Conservation (phyloP, 2,797 vertebrate species). For the Poeciliopsis turneri region DNA sequence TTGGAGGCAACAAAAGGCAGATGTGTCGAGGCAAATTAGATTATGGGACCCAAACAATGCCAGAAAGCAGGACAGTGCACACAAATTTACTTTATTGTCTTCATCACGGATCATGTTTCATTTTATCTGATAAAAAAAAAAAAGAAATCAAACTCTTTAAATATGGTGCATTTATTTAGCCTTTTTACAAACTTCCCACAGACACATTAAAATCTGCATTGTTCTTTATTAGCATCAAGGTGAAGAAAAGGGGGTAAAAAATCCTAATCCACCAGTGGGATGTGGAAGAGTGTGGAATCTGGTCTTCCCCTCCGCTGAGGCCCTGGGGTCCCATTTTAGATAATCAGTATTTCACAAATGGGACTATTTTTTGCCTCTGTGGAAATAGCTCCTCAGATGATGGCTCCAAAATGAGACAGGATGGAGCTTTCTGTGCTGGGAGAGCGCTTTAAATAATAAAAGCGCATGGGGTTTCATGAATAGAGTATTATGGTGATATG, state of each 20-base stretch:
- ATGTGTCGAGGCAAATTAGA: conserved; percentile 22
- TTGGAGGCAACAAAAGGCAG: conserved; percentile 45
- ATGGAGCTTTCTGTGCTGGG: conserved; percentile 66
- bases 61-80: conserved; percentile 30
- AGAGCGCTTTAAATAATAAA: conserved; percentile 80
- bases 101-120: conserved; percentile 50
- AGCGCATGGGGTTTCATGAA: conserved; percentile 77
- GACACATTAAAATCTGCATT: conserved; percentile 49
- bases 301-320: conserved; percentile 58
- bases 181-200: conserved; percentile 59
- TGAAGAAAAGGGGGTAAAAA: conserved; percentile 9
- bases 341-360: conserved; percentile 77
- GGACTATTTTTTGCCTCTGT: conserved; percentile 70
- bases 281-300: conserved; percentile 60
- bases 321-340: conserved; percentile 69
- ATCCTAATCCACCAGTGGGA: conserved; percentile 57
- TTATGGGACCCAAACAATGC: conserved; percentile 30
- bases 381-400: conserved; percentile 72
- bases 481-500: conserved; percentile 76
- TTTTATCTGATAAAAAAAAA: conserved; percentile 51
- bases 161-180: conserved; percentile 52
- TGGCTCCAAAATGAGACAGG: conserved; percentile 74
- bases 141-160: conserved; percentile 34
- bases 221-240: conserved; percentile 44
- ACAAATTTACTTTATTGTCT: conserved; percentile 49